Conservation (phyloP, 2,113 vertebrate genomes). For the Barnardius zonarius region DNA sequence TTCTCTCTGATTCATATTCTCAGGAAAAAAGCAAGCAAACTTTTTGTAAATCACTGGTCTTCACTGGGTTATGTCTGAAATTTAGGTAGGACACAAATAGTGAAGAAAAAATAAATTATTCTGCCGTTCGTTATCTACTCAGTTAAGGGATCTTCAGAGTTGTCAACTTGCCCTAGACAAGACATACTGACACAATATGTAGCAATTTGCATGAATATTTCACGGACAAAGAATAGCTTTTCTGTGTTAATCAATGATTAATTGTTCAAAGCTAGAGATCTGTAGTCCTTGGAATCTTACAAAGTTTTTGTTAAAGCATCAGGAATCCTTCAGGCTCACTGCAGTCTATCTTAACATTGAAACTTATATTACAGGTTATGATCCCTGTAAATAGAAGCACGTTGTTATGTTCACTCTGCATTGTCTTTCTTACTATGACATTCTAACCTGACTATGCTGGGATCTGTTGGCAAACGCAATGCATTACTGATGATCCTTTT, state of each 20-base stretch:
- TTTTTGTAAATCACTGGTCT: conserved; percentile 14
- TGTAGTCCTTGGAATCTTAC: conserved; percentile 47
- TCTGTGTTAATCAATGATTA: conserved; percentile 43
- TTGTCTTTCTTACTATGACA: conserved; percentile 29
- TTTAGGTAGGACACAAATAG: conserved; percentile 11
- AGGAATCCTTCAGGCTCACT: conserved; percentile 38
- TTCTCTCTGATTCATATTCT: conserved; percentile 41
- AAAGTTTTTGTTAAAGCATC: conserved; percentile 54
- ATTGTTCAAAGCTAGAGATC: conserved; percentile 35
- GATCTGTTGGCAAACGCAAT: conserved; percentile 50
- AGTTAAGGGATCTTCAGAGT: conserved; percentile 21
- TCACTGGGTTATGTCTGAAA: conserved; percentile 18
- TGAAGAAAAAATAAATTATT: conserved; percentile 44
- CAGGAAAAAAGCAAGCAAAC: background rate
- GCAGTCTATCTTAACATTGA: conserved; percentile 2
- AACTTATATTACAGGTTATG: conserved; percentile 47
- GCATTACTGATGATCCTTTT: conserved; percentile 17
- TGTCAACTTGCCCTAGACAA: conserved; percentile 13
- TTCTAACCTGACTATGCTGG: conserved; percentile 47
- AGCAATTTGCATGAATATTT: conserved; percentile 41
- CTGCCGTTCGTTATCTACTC: conserved; percentile 17
- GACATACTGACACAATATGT: background rate
- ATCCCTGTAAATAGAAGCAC: conserved; percentile 55
- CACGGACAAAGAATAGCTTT: conserved; percentile 3
- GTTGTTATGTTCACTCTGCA: conserved; percentile 39